These are phyloP conservation scores for Ellobius talpinus DNA, from an alignment of 2,113 vertebrate genomes.

Conservation along the genomic window DNA sequence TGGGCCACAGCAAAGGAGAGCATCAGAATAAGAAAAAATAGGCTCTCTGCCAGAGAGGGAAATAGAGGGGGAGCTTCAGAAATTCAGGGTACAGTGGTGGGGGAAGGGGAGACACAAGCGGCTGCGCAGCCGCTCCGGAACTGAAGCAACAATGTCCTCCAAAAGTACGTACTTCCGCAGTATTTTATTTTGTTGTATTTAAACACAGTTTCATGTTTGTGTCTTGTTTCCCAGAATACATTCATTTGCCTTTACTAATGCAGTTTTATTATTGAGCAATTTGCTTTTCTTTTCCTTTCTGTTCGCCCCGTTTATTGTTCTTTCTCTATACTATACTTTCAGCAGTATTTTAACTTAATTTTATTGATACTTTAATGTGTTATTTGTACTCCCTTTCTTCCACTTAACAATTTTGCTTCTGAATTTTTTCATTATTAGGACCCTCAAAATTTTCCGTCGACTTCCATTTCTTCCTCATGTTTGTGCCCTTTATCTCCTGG, in stretches of 20 bases:
- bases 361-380: too few species aligned
- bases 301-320: neutral
- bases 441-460: neutral
- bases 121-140: neutral
- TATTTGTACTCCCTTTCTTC: neutral
- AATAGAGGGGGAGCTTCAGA: neutral
- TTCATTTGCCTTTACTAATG: neutral
- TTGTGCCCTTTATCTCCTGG: neutral
- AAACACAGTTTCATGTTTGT: neutral
- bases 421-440: neutral
- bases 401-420: neutral
- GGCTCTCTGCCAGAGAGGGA: neutral
- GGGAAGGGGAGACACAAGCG: neutral
- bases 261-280: neutral
- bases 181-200: neutral
- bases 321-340: neutral
- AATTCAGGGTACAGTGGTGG: neutral
- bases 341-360: neutral
- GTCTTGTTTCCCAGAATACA: neutral
- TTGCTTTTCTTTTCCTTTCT: neutral
- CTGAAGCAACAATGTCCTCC: too few species aligned
- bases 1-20: neutral
- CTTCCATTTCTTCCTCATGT: too few species aligned
- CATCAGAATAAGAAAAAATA: neutral
- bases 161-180: too few species aligned